Base-by-base conservation (phyloP, 2,888 invertebrate genomes). In the Dyspetes luteomarginatus region DNA sequence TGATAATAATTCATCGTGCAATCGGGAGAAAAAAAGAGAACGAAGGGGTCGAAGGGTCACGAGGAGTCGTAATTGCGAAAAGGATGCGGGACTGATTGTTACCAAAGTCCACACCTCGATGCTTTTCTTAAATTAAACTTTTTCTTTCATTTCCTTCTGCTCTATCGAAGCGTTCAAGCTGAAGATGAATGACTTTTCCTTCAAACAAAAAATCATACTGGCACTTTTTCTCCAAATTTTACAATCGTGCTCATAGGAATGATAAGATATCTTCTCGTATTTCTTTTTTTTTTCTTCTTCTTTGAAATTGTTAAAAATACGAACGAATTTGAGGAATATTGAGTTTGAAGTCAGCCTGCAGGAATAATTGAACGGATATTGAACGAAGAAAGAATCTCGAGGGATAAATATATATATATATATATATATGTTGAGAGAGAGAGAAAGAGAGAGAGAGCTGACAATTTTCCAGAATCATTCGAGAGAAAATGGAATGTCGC, bases 51-150 rank as follows among this genome's bases (percentile, higher is more conserved):
- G 36, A 67, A 55, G 52, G 24, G 52, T 3, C 4, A 7, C 5
- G 4, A 48, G 5, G 4, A 41, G 52, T 36, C 30, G 22, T 3
- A 24, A 22, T 22, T 22, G 22, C 67, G 48, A 17, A 64, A 64
- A 52, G 36, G 52, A n/a, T 67, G 9, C 28, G 7, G 22, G 15
- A 36, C 52, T 52, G 67, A 67, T 67, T 52, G 67, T 52, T 22
- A 30, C 24, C 15, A 24, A 67, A 52, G 36, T 22, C 5, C 15
- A 2, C n/a, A 52, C 50, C 36, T 24, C 50, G 52, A 52, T 15
- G 5, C 30, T n/a, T 4, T 52, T 52, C 52, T 30, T 67, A 52
- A 67, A 67, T 67, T 50, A 52, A 12, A 67, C 22, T 15, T 52
- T 52, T 67, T 65, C 30, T 36, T 41, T 22, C 9, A 24, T 65